Conservation (phyloP, 2,797 vertebrate species). For the Pseudotriccus pelzelni region DNA sequence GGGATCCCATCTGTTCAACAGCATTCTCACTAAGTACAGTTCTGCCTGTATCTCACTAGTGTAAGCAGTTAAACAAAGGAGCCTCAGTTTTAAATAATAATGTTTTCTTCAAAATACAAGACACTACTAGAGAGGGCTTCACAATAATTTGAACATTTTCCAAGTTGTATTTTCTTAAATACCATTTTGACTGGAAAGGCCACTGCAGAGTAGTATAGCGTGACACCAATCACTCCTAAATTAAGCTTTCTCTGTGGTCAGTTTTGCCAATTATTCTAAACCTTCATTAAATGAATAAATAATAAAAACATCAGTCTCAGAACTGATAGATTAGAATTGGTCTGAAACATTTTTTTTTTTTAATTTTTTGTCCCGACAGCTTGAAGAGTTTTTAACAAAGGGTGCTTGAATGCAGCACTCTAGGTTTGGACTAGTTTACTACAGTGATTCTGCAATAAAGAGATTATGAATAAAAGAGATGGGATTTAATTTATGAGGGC, state of each 20-base stretch:
- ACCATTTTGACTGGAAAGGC: not conserved
- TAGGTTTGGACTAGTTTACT: not conserved
- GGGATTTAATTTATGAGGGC: not conserved
- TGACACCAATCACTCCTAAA: not conserved
- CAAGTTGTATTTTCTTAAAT: not conserved
- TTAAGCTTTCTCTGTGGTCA: not conserved
- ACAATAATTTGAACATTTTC: not conserved
- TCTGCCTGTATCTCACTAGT: conserved; percentile 18
- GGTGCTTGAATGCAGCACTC: not conserved
- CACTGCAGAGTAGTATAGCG: not conserved
- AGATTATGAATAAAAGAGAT: not conserved
- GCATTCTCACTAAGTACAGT: conserved; percentile 1
- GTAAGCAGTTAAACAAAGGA: conserved; percentile 3
- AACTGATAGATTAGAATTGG: not conserved
- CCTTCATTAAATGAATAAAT: not conserved
- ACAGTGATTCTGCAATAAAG: not conserved
- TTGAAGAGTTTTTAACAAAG: not conserved
- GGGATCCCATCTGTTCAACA: conserved; percentile 65
- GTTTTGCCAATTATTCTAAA: not conserved
- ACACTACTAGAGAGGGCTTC: not conserved
- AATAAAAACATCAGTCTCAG: not conserved
- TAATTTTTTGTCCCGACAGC: not conserved
- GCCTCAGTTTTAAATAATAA: conserved; percentile 3
- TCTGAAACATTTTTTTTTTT: not conserved
- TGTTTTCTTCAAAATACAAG: not conserved